Conservation (phyloP, 1,140 invertebrate genomes). For the Monochamus saltuarius region DNA sequence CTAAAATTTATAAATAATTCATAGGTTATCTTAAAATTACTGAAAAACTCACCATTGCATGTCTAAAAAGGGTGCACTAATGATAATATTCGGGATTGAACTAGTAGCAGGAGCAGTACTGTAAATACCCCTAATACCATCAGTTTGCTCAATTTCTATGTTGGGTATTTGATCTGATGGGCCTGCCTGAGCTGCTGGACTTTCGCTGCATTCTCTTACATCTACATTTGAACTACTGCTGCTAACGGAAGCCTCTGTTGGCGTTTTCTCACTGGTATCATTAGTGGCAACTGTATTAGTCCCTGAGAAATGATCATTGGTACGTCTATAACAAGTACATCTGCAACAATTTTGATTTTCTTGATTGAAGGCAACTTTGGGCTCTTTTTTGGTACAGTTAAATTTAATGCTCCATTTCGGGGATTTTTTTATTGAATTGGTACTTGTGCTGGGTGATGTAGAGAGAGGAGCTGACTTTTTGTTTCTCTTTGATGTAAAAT, state of each 20-base stretch:
- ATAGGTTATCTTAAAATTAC: too few species aligned
- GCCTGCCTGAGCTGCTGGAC: constrained; percentile 6
- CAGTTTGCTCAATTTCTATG: constrained; percentile 26
- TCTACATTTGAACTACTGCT: constrained; percentile 49
- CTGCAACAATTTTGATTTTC: constrained; percentile 58
- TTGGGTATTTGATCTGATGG: constrained; percentile 21
- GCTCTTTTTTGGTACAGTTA: constrained; percentile 60
- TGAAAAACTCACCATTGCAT: constrained; percentile 39
- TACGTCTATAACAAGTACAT: constrained; percentile 63
- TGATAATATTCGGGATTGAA: constrained; percentile 30
- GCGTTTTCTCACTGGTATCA: constrained; percentile 36
- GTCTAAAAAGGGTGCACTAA: constrained; percentile 34
- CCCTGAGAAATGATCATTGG: constrained; percentile 52
- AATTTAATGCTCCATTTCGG: constrained; percentile 65
- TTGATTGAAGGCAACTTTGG: constrained; percentile 55
- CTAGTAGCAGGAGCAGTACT: constrained; percentile 28
- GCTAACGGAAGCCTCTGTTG: constrained; percentile 1
- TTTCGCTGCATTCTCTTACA: constrained; percentile 33
- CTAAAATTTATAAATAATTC: too few species aligned
- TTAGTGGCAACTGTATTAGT: not conserved
- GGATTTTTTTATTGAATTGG: constrained; percentile 54
- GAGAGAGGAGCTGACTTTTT: constrained; percentile 29
- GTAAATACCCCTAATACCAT: constrained; percentile 38
- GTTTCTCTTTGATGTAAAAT: constrained; percentile 39
- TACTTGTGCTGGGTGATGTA: constrained; percentile 9